Base-by-base conservation (phyloP, 2,797 vertebrate genomes). In the Diglossa cyanea region DNA sequence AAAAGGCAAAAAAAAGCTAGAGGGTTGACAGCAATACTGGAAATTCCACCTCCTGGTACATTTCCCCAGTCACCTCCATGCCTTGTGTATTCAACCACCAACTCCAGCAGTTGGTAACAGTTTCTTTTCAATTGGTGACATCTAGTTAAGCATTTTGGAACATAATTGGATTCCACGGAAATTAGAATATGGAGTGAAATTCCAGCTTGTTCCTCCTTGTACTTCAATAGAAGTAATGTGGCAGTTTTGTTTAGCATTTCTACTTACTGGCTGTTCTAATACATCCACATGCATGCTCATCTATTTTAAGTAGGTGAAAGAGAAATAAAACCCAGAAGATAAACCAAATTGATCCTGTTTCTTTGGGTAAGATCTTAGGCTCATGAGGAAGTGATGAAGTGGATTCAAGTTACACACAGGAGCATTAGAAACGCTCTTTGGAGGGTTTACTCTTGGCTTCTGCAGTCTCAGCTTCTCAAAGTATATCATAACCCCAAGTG, bases 91-190 rank as follows among this genome's bases (percentile, higher is more conserved):
- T 72, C 67, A 93, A 30, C 28, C 45, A 73, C 31, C 19, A 61
- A 51, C 6, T 74, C 39, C 47, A 65, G 68, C 24, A 47, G 16
- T 1, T 76, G 40, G 8, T 58, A 57, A 26, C 28, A 87, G 28
- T 15, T 72, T 35, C 35, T 35, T 35, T 35, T 86, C 28, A 58
- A 28, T 18, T 70, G 48, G 51, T 78, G 33, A 24, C 42, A 73
- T 20, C 33, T 80, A 89, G 80, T 54, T 54, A 89, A 86, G 20
- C 18, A 35, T 53, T 93, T 93, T 37, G 45, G 60, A 95, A 75
- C 15, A 42, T 68, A 65, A 44, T 65, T 87, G 18, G 21, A 61
- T 80, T 93, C 39, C 35, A 45, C 1, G 0, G 47, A 25, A 71
- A 67, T 83, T 35, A 84, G 45, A 68, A 33, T 39, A 72, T 10